Evolutionary conservation across 2,797 vertebrate species (phyloP).

Genomic region (Pteronotus mesoamericanus): DNA sequence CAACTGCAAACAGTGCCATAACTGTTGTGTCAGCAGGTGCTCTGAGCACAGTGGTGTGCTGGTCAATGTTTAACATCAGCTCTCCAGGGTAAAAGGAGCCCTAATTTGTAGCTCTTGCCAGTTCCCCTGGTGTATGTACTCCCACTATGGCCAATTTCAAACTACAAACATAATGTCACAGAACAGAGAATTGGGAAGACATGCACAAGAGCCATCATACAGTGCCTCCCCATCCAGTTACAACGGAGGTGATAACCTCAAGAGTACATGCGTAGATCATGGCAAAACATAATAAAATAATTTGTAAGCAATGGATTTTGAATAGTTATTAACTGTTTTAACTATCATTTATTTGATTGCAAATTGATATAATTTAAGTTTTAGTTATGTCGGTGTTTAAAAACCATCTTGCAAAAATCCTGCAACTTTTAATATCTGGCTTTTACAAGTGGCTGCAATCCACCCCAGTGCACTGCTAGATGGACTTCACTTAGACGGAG

Average conservation of each 20-base stretch:
- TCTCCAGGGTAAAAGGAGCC: not conserved
- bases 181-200: not conserved
- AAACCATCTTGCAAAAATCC: not conserved
- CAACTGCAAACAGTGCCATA: not conserved
- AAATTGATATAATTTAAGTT: not conserved
- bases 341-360: not conserved
- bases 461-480: not conserved
- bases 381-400: not conserved
- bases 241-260: too few relatives aligned
- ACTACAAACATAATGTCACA: not conserved
- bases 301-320: not conserved
- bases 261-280: not conserved
- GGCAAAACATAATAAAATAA: not conserved
- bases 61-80: not conserved
- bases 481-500: not conserved
- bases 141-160: not conserved
- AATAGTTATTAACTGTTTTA: not conserved
- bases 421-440: not conserved
- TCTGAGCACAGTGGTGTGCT: fast-evolving
- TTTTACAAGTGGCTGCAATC: not conserved
- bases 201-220: too few relatives aligned
- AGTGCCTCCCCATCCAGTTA: not conserved
- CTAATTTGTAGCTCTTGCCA: not conserved
- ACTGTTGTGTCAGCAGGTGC: not conserved
- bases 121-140: not conserved